phyloP scores from a whole-genome alignment of 2,888 invertebrate genomes.

The Netelia fuscicornis region DNA sequence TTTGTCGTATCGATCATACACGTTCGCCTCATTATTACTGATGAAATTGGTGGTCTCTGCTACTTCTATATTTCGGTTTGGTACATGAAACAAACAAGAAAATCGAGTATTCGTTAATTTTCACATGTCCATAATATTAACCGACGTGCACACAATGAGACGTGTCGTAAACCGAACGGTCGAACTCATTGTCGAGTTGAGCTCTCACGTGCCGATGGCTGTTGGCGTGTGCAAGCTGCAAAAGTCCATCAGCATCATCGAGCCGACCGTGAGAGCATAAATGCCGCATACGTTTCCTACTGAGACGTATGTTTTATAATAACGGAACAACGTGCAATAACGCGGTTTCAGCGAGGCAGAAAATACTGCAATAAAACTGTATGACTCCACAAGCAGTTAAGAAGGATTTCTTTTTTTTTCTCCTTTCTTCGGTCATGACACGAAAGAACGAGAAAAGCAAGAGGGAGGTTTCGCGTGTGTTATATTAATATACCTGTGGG shows the following conservation, averaged over 20 bases:
- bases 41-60: too few species aligned
- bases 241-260: conserved; percentile 31
- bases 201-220: conserved; percentile 22
- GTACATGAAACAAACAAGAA: too few species aligned
- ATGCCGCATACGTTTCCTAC: not conserved
- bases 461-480: not conserved
- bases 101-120: not conserved
- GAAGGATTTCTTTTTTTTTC: not conserved
- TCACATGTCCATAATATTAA: not conserved
- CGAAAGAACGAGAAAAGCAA: conserved; percentile 4
- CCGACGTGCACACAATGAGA: not conserved
- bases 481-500: not conserved
- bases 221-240: conserved; percentile 19
- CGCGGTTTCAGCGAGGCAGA: conserved; percentile 16
- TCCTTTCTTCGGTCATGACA: not conserved
- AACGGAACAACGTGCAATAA: conserved; percentile 35
- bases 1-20: too few species aligned
- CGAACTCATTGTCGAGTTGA: not conserved
- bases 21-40: too few species aligned
- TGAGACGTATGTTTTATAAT: not conserved
- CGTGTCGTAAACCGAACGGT: conserved; percentile 33
- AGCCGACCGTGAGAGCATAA: not conserved
- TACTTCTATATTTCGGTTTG: too few species aligned
- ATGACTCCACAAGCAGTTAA: conserved; percentile 25
- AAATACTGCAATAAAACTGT: conserved; percentile 44